phyloP scores from a whole-genome alignment of 1,140 invertebrate species.

The Ganaspis sp. region DNA sequence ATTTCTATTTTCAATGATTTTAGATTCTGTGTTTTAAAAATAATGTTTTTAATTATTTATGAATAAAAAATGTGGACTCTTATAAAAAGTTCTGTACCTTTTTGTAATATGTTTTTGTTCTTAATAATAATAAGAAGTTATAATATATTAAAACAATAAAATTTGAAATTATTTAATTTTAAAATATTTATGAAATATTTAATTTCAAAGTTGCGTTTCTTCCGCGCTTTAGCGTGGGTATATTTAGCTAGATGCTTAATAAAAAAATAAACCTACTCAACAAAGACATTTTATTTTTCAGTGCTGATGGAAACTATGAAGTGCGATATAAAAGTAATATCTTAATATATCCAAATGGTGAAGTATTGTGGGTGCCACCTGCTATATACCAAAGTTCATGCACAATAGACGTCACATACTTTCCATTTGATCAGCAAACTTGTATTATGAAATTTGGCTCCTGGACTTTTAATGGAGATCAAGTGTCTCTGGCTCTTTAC shows the following conservation, averaged over 20 bases:
- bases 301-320: conserved; percentile 97
- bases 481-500: conserved; percentile 95
- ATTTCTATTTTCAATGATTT: too few species aligned
- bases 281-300: conserved; percentile 71
- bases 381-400: conserved; percentile 99
- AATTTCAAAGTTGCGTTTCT: too few species aligned
- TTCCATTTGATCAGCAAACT: conserved; percentile 99
- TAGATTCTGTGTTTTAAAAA: too few species aligned
- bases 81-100: too few species aligned
- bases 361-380: conserved; percentile 98
- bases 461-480: conserved; percentile 99
- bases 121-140: too few species aligned
- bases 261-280: conserved; percentile 22
- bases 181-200: too few species aligned
- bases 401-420: conserved; percentile 99
- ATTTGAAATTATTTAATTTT: too few species aligned
- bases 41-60: too few species aligned
- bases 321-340: conserved; percentile 98
- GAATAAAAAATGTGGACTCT: too few species aligned
- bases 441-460: conserved; percentile 99
- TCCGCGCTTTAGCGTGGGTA: too few species aligned
- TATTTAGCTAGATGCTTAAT: conserved; percentile 28
- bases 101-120: too few species aligned
- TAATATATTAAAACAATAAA: too few species aligned
- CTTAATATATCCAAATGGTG: conserved; percentile 93